Conservation (phyloP, 2,888 invertebrate species). For the Oscheius myriophilus region DNA sequence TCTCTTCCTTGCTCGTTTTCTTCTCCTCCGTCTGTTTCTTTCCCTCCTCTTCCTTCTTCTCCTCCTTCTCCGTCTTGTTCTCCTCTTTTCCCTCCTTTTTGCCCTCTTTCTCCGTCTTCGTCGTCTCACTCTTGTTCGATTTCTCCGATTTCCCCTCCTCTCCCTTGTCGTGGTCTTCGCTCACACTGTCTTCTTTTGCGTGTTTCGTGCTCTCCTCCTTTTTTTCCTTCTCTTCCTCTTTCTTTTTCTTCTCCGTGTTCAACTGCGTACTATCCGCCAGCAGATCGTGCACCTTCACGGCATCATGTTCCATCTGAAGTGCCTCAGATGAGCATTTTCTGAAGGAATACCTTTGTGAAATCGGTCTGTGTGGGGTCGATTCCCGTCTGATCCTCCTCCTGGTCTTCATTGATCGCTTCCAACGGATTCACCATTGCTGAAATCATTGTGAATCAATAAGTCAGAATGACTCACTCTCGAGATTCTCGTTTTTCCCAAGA, state of each 20-base stretch:
- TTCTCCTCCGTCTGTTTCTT: constrained; percentile 2
- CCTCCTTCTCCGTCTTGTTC: not conserved
- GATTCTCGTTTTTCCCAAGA: too few relatives aligned
- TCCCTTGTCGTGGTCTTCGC: not conserved
- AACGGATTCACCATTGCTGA: too few relatives aligned
- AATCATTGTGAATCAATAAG: too few relatives aligned
- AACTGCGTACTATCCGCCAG: not conserved
- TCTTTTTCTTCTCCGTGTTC: not conserved
- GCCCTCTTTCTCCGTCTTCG: not conserved
- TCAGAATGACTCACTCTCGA: too few relatives aligned
- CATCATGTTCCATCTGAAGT: not conserved
- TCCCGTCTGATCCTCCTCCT: too few relatives aligned
- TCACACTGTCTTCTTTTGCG: not conserved
- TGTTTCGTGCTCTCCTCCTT: not conserved
- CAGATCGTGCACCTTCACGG: not conserved
- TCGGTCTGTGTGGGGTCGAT: too few relatives aligned
- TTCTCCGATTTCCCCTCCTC: not conserved
- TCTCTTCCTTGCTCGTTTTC: constrained; percentile 5
- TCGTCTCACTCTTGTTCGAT: not conserved
- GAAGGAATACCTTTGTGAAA: too few relatives aligned
- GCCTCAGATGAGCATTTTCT: too few relatives aligned
- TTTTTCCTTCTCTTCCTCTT: not conserved
- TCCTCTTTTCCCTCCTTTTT: not conserved
- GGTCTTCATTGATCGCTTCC: too few relatives aligned
- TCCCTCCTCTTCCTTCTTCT: not conserved